These are phyloP conservation scores for Cheilosia vernalis DNA, from an alignment of 2,888 invertebrate genomes.

Conservation along the genomic window DNA sequence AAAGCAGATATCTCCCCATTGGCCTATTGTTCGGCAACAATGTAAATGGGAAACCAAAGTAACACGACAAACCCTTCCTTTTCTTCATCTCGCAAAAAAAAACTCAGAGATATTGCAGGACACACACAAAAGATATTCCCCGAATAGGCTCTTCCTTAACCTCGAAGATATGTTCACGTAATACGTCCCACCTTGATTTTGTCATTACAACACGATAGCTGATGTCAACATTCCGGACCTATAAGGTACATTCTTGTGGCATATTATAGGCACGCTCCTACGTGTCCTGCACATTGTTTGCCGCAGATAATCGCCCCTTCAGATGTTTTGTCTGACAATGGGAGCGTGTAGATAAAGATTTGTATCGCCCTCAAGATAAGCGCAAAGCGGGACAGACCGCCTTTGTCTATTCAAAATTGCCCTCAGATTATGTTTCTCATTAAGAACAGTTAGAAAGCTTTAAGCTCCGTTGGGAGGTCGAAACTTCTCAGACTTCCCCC, in stretches of 20 bases:
- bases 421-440: constrained; percentile 48
- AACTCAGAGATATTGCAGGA: constrained; percentile 15
- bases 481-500: constrained; percentile 8
- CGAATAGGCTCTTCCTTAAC: constrained; percentile 50
- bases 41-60: constrained; percentile 57
- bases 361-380: constrained; percentile 44
- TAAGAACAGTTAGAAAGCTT: constrained; percentile 23
- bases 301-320: constrained; percentile 38
- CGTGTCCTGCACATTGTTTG: constrained; percentile 34
- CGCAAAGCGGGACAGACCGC: not conserved
- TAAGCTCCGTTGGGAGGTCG: constrained; percentile 3
- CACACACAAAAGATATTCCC: constrained; percentile 47
- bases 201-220: constrained; percentile 41
- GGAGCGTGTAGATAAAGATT: constrained; percentile 47
- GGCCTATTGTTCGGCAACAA: constrained; percentile 42
- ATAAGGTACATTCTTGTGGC: constrained; percentile 39
- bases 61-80: constrained; percentile 19
- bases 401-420: not conserved
- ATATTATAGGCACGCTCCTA: constrained; percentile 37
- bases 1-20: constrained; percentile 2
- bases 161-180: constrained; percentile 45
- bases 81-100: constrained; percentile 27
- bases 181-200: constrained; percentile 33
- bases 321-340: constrained; percentile 51
- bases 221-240: constrained; percentile 40